Evolutionary conservation across 1,140 invertebrate genomes (phyloP).

Genomic region (Triops longicaudatus): DNA sequence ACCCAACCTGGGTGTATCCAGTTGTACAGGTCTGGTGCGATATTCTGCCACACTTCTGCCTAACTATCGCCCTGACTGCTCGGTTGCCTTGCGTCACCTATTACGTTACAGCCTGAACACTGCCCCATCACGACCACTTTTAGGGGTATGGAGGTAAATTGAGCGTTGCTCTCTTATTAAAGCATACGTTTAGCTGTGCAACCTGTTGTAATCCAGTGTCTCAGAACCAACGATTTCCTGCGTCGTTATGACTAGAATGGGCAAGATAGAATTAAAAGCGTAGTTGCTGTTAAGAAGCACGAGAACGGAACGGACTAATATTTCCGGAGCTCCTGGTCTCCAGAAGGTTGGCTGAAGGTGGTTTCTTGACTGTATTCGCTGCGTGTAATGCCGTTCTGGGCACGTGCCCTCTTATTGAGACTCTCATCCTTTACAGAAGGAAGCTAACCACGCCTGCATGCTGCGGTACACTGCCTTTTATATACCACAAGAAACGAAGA

Average conservation of each 20-base stretch:
- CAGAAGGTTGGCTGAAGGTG: conserved; percentile 13
- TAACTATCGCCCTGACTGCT: neutral
- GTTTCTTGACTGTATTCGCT: neutral
- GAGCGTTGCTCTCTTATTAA: neutral
- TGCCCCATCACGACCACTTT: no score
- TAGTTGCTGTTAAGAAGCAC: conserved; percentile 2
- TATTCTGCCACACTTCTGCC: neutral
- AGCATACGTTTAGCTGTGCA: neutral
- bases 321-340: neutral
- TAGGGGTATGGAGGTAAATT: neutral
- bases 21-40: neutral
- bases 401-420: conserved; percentile 6
- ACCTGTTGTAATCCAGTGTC: neutral
- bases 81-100: no score
- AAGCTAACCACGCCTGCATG: neutral
- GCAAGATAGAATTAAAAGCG: neutral
- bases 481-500: neutral
- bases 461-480: neutral
- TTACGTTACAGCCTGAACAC: no score
- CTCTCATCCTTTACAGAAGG: neutral
- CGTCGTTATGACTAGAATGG: neutral
- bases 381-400: neutral
- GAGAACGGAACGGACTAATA: neutral
- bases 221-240: neutral
- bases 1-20: neutral